Conservation (phyloP, 1,140 invertebrate species). For the Drosophila jambulina region DNA sequence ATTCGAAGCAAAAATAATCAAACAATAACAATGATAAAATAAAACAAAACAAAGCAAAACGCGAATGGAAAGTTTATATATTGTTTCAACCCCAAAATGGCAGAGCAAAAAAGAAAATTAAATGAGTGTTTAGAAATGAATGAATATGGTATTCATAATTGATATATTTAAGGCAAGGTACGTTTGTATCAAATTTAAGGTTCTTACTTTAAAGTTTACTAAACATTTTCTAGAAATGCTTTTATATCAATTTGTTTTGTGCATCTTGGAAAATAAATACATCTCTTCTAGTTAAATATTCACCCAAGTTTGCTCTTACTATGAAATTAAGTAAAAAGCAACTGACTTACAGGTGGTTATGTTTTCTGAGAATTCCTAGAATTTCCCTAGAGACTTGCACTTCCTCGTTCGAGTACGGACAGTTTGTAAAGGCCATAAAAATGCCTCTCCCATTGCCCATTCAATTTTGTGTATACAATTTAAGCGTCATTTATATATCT, state of each 20-base stretch:
- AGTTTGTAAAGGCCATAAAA: slow-evolving; percentile 26
- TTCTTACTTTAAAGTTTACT: not conserved
- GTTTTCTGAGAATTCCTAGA: slow-evolving; percentile 7
- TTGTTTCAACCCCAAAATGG: slow-evolving; percentile 53
- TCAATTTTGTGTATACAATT: slow-evolving; percentile 28
- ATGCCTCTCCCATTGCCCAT: slow-evolving; percentile 27
- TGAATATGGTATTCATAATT: not conserved
- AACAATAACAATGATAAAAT: slow-evolving; percentile 67
- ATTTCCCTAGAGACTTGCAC: not conserved
- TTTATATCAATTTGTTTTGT: not conserved
- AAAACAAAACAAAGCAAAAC: slow-evolving; percentile 50
- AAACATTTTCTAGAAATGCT: not conserved
- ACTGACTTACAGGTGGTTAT: slow-evolving; percentile 31
- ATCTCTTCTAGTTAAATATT: not conserved
- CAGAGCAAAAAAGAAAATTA: slow-evolving; percentile 15
- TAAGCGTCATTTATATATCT: slow-evolving; percentile 24
- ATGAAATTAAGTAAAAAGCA: slow-evolving; percentile 12
- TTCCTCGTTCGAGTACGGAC: not conserved
- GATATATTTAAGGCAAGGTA: not conserved
- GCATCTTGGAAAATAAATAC: not conserved
- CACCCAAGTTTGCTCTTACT: not conserved
- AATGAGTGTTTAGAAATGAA: slow-evolving; percentile 6
- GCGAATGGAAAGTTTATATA: slow-evolving; percentile 70
- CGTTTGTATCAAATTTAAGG: not conserved
- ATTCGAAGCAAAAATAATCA: slow-evolving; percentile 54